Base-by-base conservation (phyloP, 2,113 vertebrate species). In the Callithrix jacchus region DNA sequence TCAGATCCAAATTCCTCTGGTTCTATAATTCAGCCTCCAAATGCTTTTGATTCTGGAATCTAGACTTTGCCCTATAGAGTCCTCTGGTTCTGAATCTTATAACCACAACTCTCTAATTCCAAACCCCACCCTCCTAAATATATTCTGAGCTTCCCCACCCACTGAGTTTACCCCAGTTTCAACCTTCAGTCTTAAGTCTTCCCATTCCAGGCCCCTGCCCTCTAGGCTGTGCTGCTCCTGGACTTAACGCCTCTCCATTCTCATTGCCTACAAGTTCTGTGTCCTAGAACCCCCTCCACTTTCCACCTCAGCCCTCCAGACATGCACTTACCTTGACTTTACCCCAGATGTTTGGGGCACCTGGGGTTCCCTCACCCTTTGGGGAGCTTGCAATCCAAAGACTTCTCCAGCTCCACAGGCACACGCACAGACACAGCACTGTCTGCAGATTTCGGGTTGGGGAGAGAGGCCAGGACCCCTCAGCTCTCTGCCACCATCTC, bases 371-470 rank as follows among this genome's bases (percentile, higher is more conserved):
- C 45, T 42, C 14, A 2, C 23, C 42, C 17, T 27, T 35, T 14
- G 0, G 18, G 18, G 9, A 45, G 45, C 32, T 81, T 70, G 37
- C 37, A 76, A 25, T 37, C 82, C 61, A 66, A 71, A 85, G 37
- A 82, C 42, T 37, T n/a, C 82, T 81, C 81, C 64, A 89, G 97
- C 96, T 6, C 11, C 92, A 40, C 21, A 70, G 96, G 68, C 66
- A 74, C 76, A 83, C 16, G 66, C 95, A 95, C 92, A 97, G 47
- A 58, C 96, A 96, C 87, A 95, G 42, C 81, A 45, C 70, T 73
- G 11, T 30, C 87, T 79, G 68, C 37, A 11, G 54, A 52, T 89
- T 32, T 4, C 12, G 0, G 40, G 83, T 81, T 76, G 49, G 81
- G 87, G 73, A 76, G 66, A 70, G 66, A 79, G 66, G 71, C 91